These are phyloP conservation scores for Acholoe squamosa DNA, from an alignment of 2,888 invertebrate genomes.

Conservation along the genomic window DNA sequence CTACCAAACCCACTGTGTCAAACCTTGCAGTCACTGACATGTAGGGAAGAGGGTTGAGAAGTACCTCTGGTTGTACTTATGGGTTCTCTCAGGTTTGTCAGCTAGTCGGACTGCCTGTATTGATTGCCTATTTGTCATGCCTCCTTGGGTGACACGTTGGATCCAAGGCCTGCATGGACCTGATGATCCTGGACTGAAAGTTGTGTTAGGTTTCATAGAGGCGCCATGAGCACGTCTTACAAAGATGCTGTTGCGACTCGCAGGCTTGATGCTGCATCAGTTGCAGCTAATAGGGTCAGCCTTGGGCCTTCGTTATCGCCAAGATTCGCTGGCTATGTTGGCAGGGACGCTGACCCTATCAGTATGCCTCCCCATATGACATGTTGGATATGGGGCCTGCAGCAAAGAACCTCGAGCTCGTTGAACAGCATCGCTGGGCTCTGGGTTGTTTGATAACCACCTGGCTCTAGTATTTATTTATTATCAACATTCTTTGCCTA, in stretches of 20 bases:
- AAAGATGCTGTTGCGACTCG: constrained; percentile 6
- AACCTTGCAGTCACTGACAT: neutral
- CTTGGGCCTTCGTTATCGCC: constrained; percentile 54
- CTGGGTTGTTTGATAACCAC: neutral
- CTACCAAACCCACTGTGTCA: constrained; percentile 23
- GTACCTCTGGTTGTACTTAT: neutral
- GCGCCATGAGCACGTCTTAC: constrained; percentile 4
- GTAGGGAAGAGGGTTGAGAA: constrained; percentile 6
- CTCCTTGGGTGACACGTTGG: constrained; percentile 68
- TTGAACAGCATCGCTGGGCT: constrained; percentile 36
- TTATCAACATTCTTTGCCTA: constrained; percentile 41
- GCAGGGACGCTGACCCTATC: constrained; percentile 27
- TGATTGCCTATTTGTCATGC: constrained; percentile 27
- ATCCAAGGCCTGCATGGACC: constrained; percentile 65
- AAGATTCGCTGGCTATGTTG: constrained; percentile 44
- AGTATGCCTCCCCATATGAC: constrained; percentile 64
- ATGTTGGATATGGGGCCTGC: constrained; percentile 65
- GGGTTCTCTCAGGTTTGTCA: neutral
- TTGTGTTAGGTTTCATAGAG: constrained; percentile 38
- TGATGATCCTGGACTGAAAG: constrained; percentile 59
- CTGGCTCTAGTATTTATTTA: constrained; percentile 57
- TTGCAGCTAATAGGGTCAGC: constrained; percentile 40
- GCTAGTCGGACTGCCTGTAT: neutral
- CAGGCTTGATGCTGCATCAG: neutral
- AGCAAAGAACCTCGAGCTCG: neutral